A percentile compares a stretch with the other conserved stretches of the same genome.
These are phyloP conservation scores for Clarias batrachus DNA, from an alignment of 2,113 vertebrate genomes.

Conservation along the genomic window DNA sequence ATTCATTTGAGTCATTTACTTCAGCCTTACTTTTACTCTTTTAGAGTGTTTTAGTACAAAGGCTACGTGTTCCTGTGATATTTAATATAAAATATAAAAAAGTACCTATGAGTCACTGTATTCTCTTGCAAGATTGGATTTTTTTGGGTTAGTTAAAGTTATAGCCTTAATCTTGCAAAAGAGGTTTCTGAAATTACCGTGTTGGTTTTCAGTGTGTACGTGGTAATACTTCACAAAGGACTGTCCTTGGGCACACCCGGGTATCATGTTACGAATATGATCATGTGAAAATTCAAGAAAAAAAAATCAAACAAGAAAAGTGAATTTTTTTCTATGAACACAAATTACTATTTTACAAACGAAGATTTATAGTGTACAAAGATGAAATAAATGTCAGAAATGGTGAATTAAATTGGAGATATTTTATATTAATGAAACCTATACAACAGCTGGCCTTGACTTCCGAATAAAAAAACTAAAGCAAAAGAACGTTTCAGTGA, in stretches of 20 bases:
- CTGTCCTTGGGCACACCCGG: neutral
- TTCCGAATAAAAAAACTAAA: neutral
- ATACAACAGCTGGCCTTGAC: neutral
- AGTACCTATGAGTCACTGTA: neutral
- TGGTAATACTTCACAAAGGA: neutral
- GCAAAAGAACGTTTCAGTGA: neutral
- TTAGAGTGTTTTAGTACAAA: neutral
- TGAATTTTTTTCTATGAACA: neutral
- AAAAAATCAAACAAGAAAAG: neutral
- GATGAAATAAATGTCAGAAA: neutral
- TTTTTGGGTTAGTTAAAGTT: neutral
- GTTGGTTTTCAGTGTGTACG: slow-evolving; percentile 6
- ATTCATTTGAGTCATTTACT: neutral
- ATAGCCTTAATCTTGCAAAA: neutral
- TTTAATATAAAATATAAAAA: neutral
- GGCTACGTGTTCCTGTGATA: neutral
- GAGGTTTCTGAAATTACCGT: neutral
- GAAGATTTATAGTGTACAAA: neutral
- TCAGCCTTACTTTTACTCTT: neutral
- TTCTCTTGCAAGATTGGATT: neutral
- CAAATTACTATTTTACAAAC: neutral
- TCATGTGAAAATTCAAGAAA: neutral
- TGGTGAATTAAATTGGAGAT: neutral
- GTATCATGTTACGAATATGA: slow-evolving; percentile 11
- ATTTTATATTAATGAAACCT: neutral